Conservation (phyloP, 2,797 vertebrate genomes). For the Melanitta fusca region DNA sequence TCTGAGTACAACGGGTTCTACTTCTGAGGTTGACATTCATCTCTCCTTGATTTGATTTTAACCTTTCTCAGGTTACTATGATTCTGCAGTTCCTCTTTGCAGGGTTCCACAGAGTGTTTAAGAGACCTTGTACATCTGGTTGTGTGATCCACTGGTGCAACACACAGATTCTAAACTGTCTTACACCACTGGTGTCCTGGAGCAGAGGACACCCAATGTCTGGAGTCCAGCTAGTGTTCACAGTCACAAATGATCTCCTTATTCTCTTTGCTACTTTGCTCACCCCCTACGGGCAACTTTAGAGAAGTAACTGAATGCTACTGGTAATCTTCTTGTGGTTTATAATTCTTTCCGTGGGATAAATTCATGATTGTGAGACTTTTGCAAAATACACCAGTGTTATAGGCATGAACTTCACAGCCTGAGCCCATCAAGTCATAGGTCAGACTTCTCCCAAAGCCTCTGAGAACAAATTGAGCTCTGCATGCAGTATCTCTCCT, state of each 20-base stretch:
- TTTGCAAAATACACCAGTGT: neutral
- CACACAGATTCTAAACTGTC: neutral
- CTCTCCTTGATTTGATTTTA: neutral
- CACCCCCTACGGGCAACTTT: neutral
- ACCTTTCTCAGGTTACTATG: neutral
- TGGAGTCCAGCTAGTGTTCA: neutral
- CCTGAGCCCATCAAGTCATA: neutral
- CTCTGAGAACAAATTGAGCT: neutral
- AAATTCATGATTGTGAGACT: neutral
- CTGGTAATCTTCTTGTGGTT: neutral
- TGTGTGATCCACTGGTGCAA: neutral
- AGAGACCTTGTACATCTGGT: neutral
- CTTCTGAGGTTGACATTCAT: neutral
- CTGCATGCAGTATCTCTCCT: rapidly evolving
- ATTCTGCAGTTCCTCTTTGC: neutral
- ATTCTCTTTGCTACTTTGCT: neutral
- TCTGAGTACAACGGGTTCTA: neutral
- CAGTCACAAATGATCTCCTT: neutral
- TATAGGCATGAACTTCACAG: neutral
- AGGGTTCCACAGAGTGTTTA: neutral
- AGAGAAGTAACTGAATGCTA: neutral
- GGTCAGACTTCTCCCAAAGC: constrained; percentile 28
- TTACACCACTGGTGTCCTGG: neutral
- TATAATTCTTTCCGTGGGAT: neutral
- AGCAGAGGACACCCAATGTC: neutral